phyloP scores from a whole-genome alignment of 1,140 invertebrate species.

The Anthonomus grandis region DNA sequence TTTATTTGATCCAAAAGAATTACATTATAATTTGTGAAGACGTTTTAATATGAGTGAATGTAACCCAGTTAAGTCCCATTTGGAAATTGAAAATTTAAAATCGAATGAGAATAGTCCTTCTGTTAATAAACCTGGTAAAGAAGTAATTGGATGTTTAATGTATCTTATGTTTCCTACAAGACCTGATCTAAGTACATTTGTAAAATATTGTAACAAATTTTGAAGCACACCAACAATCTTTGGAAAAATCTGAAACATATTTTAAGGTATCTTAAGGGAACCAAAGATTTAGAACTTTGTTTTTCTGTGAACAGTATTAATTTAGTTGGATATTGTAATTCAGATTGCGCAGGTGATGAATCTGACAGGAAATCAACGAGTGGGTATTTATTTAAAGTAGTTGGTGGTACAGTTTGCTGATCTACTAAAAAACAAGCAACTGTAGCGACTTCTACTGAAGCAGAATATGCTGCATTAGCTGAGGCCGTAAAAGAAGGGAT shows the following conservation, averaged over 20 bases:
- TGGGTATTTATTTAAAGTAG: constrained; percentile 1
- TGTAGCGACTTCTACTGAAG: constrained; percentile 9
- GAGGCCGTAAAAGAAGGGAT: neutral
- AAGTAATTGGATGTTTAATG: constrained; percentile 11
- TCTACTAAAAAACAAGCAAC: neutral
- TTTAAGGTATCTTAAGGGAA: constrained; percentile 6
- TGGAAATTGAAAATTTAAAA: neutral
- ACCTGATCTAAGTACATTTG: constrained; percentile 5
- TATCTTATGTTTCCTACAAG: constrained; percentile 11
- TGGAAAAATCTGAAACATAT: constrained; percentile 10
- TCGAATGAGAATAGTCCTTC: neutral
- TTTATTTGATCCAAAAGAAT: neutral
- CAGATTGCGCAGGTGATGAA: constrained; percentile 13
- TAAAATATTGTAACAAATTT: constrained; percentile 12
- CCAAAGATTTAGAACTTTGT: neutral
- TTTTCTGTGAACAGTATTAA: neutral
- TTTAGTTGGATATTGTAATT: constrained; percentile 3
- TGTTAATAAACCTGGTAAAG: neutral
- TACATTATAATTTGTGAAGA: neutral
- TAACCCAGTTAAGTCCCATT: neutral
- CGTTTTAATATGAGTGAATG: constrained; percentile 4
- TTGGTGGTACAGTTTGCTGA: neutral
- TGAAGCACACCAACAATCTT: constrained; percentile 5
- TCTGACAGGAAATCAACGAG: no score
- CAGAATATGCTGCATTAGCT: constrained; percentile 8